Evolutionary conservation across 2,797 vertebrate genomes (phyloP).

Genomic region (Aphelocoma californica): DNA sequence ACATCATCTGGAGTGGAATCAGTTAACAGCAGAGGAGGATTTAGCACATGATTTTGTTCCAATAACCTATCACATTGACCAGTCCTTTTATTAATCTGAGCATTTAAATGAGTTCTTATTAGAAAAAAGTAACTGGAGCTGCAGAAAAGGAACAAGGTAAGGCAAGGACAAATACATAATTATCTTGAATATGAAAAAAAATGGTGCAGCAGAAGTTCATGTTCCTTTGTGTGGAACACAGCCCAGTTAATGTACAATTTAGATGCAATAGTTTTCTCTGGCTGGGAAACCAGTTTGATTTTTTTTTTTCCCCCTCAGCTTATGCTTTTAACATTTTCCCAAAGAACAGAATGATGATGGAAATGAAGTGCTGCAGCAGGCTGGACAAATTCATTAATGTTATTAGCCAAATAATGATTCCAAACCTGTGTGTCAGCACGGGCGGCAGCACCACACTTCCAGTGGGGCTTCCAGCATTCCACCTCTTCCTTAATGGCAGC

Average conservation of each 20-base stretch:
- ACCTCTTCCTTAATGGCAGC: background rate
- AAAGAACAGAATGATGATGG: constrained; percentile 6
- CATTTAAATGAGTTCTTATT: constrained; percentile 27
- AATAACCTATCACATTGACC: constrained; percentile 23
- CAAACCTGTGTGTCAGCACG: background rate
- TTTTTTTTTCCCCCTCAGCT: background rate
- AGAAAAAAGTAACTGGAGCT: constrained; percentile 31
- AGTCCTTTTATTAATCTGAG: constrained; percentile 27
- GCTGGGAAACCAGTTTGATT: constrained; percentile 43
- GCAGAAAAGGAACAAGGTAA: constrained; percentile 51
- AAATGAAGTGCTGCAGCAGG: background rate
- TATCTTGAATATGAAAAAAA: constrained; percentile 36
- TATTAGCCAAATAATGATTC: constrained; percentile 24
- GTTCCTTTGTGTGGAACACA: constrained; percentile 38
- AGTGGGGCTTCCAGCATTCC: background rate
- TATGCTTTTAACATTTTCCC: constrained; percentile 54
- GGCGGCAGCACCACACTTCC: background rate
- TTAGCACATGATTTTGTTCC: background rate
- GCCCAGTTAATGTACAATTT: constrained; percentile 66
- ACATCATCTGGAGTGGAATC: background rate
- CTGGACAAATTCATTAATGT: constrained; percentile 49
- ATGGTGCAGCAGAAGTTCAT: constrained; percentile 44
- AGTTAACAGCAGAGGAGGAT: background rate
- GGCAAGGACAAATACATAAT: constrained; percentile 68
- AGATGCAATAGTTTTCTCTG: constrained; percentile 62